Evolutionary conservation across 2,888 invertebrate genomes (phyloP), one percentile per base, ranked within the genome.

Genomic region (Diplazon laetatorius): DNA sequence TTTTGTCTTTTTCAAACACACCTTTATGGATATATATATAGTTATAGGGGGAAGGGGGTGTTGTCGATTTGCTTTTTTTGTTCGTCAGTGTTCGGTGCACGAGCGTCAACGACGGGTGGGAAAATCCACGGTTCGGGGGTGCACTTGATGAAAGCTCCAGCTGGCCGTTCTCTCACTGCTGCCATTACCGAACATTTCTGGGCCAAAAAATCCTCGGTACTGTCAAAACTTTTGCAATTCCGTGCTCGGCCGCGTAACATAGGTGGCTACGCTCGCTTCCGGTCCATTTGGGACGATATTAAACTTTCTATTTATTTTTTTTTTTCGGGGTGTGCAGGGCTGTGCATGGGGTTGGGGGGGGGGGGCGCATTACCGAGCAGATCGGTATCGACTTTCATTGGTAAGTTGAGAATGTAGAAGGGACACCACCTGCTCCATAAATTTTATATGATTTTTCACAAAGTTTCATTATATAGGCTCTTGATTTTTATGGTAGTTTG

Each of bases 171-270:
- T 48, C 65, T 48, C 65, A 60, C 74, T 46, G 46, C 12, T 50
- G 25, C 59, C 16, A 65, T 60, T 71, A 60, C 50, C 59, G 63
- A 48, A 44, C 35, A 65, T 46, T 22, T 42, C 65, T 50, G 30
- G 16, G 18, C 22, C 20, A 52, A 74, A n/a, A n/a, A 70, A 42
- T 70, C 60, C n/a, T 48, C 52, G 65, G 44, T 44, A 74, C 57
- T 46, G 65, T 52, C 35, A 65, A 78, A 74, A 74, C 70, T 78
- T 74, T 52, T 69, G 50, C 65, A 78, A 65, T 74, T 69, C 25
- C 4, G 42, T 30, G 52, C 39, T 46, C 20, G 35, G 1, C 59
- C 44, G 9, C 22, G 22, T 14, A 14, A 9, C 48, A 20, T 18
- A 66, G 18, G 37, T 65, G 57, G 30, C n/a, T 50, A 44, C 3